These are phyloP conservation scores for Philereme transversata DNA, from an alignment of 2,888 invertebrate genomes.

Conservation along the genomic window DNA sequence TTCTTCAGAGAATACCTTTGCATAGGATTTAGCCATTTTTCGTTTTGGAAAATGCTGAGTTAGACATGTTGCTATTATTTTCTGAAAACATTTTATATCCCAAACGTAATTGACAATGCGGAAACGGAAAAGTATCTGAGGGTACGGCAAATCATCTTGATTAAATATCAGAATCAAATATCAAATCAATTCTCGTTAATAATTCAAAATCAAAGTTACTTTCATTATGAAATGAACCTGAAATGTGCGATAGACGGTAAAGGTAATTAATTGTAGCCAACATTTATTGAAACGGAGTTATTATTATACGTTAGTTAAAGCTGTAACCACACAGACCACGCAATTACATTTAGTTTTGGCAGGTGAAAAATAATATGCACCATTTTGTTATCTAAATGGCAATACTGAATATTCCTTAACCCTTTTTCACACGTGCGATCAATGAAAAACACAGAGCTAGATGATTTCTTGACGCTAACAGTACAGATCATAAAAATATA, in stretches of 20 bases:
- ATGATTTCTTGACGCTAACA: no score
- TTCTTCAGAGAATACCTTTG: neutral
- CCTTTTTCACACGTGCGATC: no score
- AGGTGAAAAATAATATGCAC: neutral
- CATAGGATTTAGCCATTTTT: neutral
- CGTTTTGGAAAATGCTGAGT: no score
- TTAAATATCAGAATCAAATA: neutral
- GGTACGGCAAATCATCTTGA: no score
- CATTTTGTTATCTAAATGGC: neutral
- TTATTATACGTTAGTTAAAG: slow-evolving; percentile 4
- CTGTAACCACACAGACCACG: neutral
- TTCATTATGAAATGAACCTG: slow-evolving; percentile 18
- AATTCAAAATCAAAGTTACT: slow-evolving; percentile 19
- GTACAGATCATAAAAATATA: no score
- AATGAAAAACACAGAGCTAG: no score
- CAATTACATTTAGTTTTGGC: neutral
- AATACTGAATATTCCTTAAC: no score
- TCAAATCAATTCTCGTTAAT: slow-evolving; percentile 3
- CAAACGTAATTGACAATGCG: no score
- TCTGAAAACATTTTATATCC: no score
- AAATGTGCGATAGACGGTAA: slow-evolving; percentile 23
- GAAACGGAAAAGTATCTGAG: no score
- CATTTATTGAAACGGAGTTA: slow-evolving; percentile 5
- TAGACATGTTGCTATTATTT: no score
- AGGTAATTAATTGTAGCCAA: slow-evolving; percentile 29